Evolutionary conservation across 1,140 invertebrate species (phyloP).

Genomic region (Diabrotica undecimpunctata): DNA sequence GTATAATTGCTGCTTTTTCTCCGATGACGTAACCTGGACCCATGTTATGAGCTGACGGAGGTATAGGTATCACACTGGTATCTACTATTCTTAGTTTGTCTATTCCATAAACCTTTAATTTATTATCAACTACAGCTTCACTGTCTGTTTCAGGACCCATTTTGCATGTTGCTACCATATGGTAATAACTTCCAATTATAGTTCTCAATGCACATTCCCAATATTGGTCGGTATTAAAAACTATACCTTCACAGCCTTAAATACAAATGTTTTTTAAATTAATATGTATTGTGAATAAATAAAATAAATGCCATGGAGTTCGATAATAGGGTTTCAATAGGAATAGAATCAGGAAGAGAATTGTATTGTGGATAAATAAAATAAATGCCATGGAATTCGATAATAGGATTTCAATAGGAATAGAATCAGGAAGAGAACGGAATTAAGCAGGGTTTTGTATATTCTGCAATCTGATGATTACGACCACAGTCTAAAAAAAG

Average conservation of each 20-base stretch:
- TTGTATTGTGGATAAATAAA: not conserved
- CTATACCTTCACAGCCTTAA: slow-evolving; percentile 49
- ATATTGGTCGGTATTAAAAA: slow-evolving; percentile 56
- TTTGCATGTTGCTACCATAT: slow-evolving; percentile 68
- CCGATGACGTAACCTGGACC: slow-evolving; percentile 56
- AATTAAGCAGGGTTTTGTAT: no score
- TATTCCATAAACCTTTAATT: slow-evolving; percentile 67
- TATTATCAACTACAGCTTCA: slow-evolving; percentile 68
- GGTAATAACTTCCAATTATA: slow-evolving; percentile 64
- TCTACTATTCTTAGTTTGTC: slow-evolving; percentile 68
- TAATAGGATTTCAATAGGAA: no score
- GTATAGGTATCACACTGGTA: slow-evolving; percentile 69
- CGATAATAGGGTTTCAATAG: no score
- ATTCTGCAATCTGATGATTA: no score
- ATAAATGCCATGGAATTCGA: no score
- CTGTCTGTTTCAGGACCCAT: slow-evolving; percentile 69
- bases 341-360: no score
- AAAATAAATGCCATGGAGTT: no score
- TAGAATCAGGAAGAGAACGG: no score
- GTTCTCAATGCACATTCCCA: slow-evolving; percentile 68
- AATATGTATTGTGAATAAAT: not conserved
- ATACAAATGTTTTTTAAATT: slow-evolving; percentile 23
- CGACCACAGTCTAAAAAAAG: no score
- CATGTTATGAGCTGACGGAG: slow-evolving; percentile 56
- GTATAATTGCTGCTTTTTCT: slow-evolving; percentile 55